phyloP scores from a whole-genome alignment of 2,888 invertebrate species.

The Resseliella maxima region DNA sequence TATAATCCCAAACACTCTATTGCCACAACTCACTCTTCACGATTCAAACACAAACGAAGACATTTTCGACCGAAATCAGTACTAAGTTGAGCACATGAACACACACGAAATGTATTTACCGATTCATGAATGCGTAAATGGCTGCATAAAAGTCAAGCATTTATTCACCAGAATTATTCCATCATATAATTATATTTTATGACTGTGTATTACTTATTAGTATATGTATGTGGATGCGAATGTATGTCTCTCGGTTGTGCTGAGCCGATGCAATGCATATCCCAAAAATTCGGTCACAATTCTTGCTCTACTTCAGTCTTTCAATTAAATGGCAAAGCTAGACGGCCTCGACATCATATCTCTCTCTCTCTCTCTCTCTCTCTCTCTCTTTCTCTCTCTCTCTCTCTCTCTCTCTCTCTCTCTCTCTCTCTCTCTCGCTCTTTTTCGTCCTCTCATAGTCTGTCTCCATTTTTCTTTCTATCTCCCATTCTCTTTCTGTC shows the following conservation, averaged over 20 bases:
- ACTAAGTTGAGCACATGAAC: not conserved
- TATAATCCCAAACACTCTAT: not conserved
- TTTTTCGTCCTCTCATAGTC: too few species aligned
- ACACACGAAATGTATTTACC: not conserved
- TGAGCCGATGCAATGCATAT: not conserved
- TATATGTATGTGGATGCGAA: too few species aligned
- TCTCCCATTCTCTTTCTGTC: too few species aligned
- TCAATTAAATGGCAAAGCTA: too few species aligned
- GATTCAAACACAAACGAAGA: not conserved
- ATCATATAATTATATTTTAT: conserved; percentile 48
- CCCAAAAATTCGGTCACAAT: not conserved
- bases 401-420: too few species aligned
- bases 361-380: too few species aligned
- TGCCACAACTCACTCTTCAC: not conserved
- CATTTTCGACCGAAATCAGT: not conserved
- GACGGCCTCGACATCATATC: too few species aligned
- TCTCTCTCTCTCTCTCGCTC: too few species aligned
- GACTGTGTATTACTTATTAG: not conserved
- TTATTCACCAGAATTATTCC: conserved; percentile 11
- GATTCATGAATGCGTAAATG: conserved; percentile 35
- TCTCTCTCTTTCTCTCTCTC: too few species aligned
- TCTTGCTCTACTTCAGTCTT: too few species aligned
- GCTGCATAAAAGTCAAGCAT: conserved; percentile 1
- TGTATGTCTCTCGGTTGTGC: too few species aligned
- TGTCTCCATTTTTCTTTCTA: too few species aligned